phyloP scores from a whole-genome alignment of 1,140 invertebrate species.

The Eulimnadia texana region DNA sequence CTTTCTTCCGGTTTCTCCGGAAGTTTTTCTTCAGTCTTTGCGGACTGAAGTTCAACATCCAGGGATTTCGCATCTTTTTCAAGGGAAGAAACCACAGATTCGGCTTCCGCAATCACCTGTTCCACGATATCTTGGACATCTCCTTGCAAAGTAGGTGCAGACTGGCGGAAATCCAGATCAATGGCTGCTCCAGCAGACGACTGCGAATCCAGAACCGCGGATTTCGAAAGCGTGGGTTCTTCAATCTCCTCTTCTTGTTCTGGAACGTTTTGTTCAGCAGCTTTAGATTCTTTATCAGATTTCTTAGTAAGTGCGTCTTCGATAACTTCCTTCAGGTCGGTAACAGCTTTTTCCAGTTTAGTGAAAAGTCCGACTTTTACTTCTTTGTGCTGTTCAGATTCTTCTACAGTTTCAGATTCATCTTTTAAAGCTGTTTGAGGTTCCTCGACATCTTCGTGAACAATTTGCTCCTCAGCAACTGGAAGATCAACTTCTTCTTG shows the following conservation, averaged over 20 bases:
- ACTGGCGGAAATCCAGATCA: constrained; percentile 11
- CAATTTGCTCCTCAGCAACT: background rate
- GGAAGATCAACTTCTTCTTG: background rate
- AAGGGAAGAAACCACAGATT: background rate
- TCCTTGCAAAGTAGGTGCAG: constrained; percentile 9
- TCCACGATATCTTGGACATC: constrained; percentile 11
- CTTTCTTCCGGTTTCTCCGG: background rate
- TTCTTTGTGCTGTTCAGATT: background rate
- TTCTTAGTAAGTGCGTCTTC: constrained; percentile 12
- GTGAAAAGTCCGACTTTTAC: constrained; percentile 3
- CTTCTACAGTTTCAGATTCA: constrained; percentile 7
- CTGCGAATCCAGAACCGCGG: background rate
- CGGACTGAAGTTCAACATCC: background rate
- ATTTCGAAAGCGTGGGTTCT: background rate
- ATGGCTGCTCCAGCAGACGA: background rate
- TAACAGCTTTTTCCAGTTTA: constrained; percentile 15
- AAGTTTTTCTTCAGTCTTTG: background rate
- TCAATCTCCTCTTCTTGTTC: background rate
- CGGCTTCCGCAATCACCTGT: constrained; percentile 13
- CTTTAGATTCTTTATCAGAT: constrained; percentile 13
- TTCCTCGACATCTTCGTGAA: background rate
- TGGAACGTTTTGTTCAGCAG: constrained; percentile 17
- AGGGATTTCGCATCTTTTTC: background rate
- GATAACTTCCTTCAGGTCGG: constrained; percentile 10
- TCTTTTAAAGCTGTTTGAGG: background rate